Base-by-base conservation (phyloP, 2,113 vertebrate genomes). In the Labrus mixtus region DNA sequence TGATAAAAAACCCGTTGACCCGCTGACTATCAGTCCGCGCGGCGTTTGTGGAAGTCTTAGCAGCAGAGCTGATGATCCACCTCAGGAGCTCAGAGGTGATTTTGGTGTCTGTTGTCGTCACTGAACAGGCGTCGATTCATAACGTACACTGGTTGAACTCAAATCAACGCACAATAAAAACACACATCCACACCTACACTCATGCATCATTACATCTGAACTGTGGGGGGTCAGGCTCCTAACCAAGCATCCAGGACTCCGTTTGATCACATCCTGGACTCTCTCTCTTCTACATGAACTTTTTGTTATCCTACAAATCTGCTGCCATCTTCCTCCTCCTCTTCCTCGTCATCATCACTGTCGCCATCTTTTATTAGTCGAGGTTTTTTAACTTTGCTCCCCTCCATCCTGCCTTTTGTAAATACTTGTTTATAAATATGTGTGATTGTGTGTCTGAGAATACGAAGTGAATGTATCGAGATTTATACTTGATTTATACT, bases 381-480 rank as follows among this genome's bases (percentile, higher is more conserved):
- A 76, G 75, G 64, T 74, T 68, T 74, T 68, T 11, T 76, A 82
- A 87, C 85, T 84, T 62, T 3, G 3, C 11, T n/a, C 13, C 29
- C 55, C n/a, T 36, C 11, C 10, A 1, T 33, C 65, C 71, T 75
- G 59, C 70, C 33, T 67, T 37, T 37, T 91, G 85, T 91, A 88
- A 63, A 92, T 89, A 90, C 25, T 13, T 92, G 75, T 89, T 54
- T 69, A 73, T 88, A 84, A 17, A 16, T 48, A 61, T 80, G 67
- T 85, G 81, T 0, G 3, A 79, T 7, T 45, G 43, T 57, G 68
- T 82, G 61, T 80, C 23, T 81, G 76, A 79, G 75, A 78, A 75
- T 89, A 66, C 70, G 68, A 41, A 41, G 79, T n/a, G 89, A 90
- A 93, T 94, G 89, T 93, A 89, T 75, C 83, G 82, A 84, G 81